Conservation (phyloP, 2,888 invertebrate species). For the Troilus luridus region DNA sequence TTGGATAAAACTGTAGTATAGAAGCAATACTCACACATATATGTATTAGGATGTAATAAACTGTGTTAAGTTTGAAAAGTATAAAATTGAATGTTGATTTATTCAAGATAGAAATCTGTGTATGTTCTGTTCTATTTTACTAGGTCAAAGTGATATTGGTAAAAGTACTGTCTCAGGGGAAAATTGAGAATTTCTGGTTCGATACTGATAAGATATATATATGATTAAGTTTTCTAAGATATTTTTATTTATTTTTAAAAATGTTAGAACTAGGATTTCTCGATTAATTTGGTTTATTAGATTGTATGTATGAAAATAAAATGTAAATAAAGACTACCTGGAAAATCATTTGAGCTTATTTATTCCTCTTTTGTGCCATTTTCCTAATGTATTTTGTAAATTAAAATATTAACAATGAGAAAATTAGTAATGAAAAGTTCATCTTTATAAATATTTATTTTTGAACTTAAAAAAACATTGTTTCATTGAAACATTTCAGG, state of each 20-base stretch:
- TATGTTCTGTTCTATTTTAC: neutral
- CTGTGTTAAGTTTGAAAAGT: neutral
- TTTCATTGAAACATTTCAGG: too few relatives aligned
- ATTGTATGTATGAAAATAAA: conserved; percentile 23
- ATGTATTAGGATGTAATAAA: neutral
- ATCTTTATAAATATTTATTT: too few relatives aligned
- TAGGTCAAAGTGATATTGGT: neutral
- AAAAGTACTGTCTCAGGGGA: neutral
- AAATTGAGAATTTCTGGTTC: neutral
- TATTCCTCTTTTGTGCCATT: neutral
- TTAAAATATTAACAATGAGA: neutral
- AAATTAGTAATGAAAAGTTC: too few relatives aligned
- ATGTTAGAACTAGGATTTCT: neutral
- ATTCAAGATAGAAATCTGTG: neutral
- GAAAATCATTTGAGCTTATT: neutral
- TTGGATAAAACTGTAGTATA: neutral
- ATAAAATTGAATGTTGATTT: conserved; percentile 10
- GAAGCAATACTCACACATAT: neutral
- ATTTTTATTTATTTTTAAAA: conserved; percentile 12
- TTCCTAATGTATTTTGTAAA: neutral
- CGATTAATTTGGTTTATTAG: neutral
- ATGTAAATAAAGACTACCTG: conserved; percentile 20
- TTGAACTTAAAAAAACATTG: too few relatives aligned
- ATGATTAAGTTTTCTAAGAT: conserved; percentile 13
- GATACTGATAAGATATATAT: neutral